Conservation (phyloP, 2,797 vertebrate species). For the Argentina silus region DNA sequence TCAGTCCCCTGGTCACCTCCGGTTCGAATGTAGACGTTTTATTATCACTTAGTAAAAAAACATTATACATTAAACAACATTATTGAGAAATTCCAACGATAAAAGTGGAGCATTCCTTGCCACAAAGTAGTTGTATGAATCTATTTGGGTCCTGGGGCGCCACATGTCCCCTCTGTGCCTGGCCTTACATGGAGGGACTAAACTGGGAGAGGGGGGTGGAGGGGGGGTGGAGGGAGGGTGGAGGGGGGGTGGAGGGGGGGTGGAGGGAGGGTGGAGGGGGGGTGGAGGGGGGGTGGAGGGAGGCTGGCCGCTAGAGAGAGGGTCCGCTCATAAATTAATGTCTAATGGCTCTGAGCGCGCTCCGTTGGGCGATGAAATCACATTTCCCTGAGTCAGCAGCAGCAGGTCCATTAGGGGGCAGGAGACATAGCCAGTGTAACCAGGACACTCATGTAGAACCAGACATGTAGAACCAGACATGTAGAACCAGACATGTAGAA, state of each 20-base stretch:
- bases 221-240: constrained; percentile 42
- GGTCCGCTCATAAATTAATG: constrained; percentile 73
- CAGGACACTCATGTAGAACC: background rate
- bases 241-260: constrained; percentile 40
- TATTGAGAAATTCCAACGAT: too few relatives aligned
- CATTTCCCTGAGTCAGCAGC: constrained; percentile 75
- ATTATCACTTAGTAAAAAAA: too few relatives aligned
- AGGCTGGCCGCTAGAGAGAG: constrained; percentile 41
- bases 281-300: constrained; percentile 46
- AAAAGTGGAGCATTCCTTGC: background rate
- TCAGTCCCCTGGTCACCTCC: too few relatives aligned
- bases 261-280: constrained; percentile 41
- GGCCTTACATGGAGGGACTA: constrained; percentile 74
- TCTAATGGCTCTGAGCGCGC: constrained; percentile 47
- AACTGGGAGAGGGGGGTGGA: constrained; percentile 68
- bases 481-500: too few relatives aligned
- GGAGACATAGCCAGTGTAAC: constrained; percentile 37
- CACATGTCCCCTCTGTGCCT: constrained; percentile 48
- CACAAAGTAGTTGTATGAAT: constrained; percentile 17
- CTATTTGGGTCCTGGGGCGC: constrained; percentile 62
- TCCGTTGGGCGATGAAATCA: constrained; percentile 63
- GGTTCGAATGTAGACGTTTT: too few relatives aligned
- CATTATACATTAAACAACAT: too few relatives aligned
- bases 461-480: too few relatives aligned
- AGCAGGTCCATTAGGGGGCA: constrained; percentile 23